Percentiles rank a stretch among this genome's conserved stretches.
Evolutionary conservation across 1,140 invertebrate species (phyloP).

Genomic region (Zaprionus capensis): DNA sequence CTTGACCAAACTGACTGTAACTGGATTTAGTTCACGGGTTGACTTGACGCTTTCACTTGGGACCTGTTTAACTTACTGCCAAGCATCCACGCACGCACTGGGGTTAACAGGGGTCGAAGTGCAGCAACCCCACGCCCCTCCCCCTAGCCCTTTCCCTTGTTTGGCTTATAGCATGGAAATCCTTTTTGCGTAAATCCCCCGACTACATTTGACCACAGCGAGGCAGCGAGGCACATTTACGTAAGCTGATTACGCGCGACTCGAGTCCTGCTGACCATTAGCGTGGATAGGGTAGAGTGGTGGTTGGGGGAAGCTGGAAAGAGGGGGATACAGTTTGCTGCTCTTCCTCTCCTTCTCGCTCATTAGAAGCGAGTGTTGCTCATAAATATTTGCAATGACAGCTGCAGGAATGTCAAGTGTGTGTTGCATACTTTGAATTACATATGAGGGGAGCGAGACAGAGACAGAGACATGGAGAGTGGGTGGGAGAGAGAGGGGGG

Average conservation of each 20-base stretch:
- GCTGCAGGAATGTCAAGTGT: constrained; percentile 59
- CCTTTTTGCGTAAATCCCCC: constrained; percentile 62
- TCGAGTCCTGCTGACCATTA: constrained; percentile 53
- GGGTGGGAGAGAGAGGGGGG: background rate
- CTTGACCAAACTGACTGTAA: constrained; percentile 24
- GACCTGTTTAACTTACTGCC: constrained; percentile 20
- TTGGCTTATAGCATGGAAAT: constrained; percentile 53
- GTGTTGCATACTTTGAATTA: constrained; percentile 58
- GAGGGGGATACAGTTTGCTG: background rate
- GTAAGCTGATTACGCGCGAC: constrained; percentile 69
- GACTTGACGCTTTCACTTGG: constrained; percentile 42
- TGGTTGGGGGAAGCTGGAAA: background rate
- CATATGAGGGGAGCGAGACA: constrained; percentile 10
- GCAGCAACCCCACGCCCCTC: background rate
- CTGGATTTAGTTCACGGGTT: constrained; percentile 27
- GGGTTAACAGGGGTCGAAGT: background rate
- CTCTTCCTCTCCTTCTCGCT: background rate
- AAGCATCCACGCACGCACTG: constrained; percentile 4
- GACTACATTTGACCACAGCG: constrained; percentile 62
- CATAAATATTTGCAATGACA: constrained; percentile 67
- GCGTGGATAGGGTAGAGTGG: background rate
- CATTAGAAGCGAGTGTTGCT: constrained; percentile 46
- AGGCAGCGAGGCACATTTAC: constrained; percentile 67
- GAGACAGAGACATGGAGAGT: background rate
- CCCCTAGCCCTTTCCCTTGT: too few species aligned